Evolutionary conservation across 1,140 invertebrate species (phyloP).

Genomic region (Trachymyrmex cornetzi): DNA sequence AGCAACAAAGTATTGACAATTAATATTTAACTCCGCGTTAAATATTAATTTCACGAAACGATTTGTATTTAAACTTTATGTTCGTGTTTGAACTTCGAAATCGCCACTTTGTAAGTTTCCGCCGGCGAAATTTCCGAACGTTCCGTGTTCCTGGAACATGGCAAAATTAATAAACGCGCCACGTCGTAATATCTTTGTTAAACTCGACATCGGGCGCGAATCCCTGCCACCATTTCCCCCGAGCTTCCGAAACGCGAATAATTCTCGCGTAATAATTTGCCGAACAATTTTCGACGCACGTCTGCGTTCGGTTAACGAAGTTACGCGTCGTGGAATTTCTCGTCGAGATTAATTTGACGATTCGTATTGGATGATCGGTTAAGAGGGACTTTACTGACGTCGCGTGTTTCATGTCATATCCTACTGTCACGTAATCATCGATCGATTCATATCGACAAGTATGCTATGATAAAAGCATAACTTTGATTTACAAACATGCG

Average conservation of each 20-base stretch:
- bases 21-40: conserved; percentile 9
- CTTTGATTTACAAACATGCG: conserved; percentile 13
- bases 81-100: neutral
- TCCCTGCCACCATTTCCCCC: neutral
- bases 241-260: conserved; percentile 10
- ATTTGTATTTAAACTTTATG: neutral
- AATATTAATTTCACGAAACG: neutral
- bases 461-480: conserved; percentile 18
- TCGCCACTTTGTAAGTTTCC: conserved; percentile 9
- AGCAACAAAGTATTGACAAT: neutral
- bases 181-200: conserved; percentile 36
- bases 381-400: neutral
- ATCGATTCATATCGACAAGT: conserved; percentile 30
- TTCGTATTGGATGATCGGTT: neutral
- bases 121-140: neutral
- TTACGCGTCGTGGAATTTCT: conserved; percentile 8
- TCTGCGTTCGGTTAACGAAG: conserved; percentile 26
- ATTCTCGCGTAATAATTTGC: conserved; percentile 4
- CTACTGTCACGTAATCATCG: neutral
- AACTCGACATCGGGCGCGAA: neutral
- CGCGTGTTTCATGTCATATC: conserved; percentile 21
- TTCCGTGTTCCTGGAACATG: neutral
- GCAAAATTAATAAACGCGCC: conserved; percentile 38
- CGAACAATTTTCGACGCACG: conserved; percentile 28
- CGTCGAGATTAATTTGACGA: conserved; percentile 28